Evolutionary conservation across 2,888 invertebrate species (phyloP), one percentile per base, ranked within the genome.

Genomic region (Zonitis immaculata): DNA sequence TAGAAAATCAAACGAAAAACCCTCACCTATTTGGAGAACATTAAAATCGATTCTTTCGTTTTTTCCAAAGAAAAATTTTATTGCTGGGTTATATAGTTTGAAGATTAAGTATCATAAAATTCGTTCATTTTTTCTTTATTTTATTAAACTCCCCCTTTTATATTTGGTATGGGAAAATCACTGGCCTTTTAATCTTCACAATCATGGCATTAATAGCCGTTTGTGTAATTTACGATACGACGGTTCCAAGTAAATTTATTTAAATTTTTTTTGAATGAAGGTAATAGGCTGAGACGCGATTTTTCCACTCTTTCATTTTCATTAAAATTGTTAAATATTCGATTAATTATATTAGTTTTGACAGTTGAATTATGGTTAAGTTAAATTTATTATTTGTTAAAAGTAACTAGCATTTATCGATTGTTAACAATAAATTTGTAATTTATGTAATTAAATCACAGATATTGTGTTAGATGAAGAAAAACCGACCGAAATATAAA

Each of bases 171-270:
- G n/a, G n/a, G n/a, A 57, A 52, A 58, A 56, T 52, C 55, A 58
- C 50, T 48, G 49, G 51, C 50, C 49, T 49, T 49, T 58, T 58
- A 58, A 58, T 55, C 55, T 52, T 44, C 44, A 43, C 48, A 49
- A 52, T 56, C 52, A 43, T 42, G 54, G 55, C 58, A 58, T 58
- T 58, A 58, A 58, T 52, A 55, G 52, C 47, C 52, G 46, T 43
- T 46, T n/a, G 32, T 14, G 53, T 58, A 58, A 58, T 58, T 58
- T 56, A 58, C 51, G 52, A 30, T 42, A 14, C 52, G 49, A 49
- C 32, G 12, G 47, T 50, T 47, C 42, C 44, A 42, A 48, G 42
- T 32, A 49, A 48, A 57, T 58, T 58, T 58, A 58, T 55, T 55
- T 47, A n/a, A n/a, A n/a, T n/a, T n/a, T n/a, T n/a, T n/a, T n/a